Conservation (phyloP, 1,140 invertebrate species). For the Micrasema minimum region DNA sequence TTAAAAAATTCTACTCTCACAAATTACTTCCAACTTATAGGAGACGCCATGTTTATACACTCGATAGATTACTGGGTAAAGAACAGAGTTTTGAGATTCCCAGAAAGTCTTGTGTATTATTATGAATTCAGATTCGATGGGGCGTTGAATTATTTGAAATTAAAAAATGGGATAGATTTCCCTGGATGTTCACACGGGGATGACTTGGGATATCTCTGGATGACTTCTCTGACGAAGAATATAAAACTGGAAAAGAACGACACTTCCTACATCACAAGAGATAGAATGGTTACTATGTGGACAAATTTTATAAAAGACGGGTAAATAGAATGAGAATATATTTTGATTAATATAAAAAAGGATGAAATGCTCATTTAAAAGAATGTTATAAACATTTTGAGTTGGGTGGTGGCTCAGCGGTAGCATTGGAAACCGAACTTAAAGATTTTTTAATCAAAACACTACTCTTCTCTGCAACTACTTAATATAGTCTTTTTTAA, state of each 20-base stretch:
- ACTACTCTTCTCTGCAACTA: no score
- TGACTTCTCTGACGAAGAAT: no score
- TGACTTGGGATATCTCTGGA: constrained; percentile 7
- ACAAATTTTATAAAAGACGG: constrained; percentile 76
- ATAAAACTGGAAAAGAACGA: not conserved
- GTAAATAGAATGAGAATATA: constrained; percentile 68
- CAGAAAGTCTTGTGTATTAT: not conserved
- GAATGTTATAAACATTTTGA: no score
- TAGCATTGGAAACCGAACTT: no score
- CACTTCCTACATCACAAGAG: not conserved
- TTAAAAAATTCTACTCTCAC: not conserved
- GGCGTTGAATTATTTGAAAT: not conserved
- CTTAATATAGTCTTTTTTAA: no score
- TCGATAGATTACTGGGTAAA: not conserved
- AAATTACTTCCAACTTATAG: not conserved
- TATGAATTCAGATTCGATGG: constrained; percentile 26
- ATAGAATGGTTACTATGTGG: constrained; percentile 64
- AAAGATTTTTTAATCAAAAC: no score
- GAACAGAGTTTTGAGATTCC: not conserved
- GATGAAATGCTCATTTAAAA: no score
- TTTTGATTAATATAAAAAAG: no score
- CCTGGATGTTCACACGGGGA: not conserved
- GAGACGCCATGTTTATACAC: not conserved
- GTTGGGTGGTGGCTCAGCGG: no score
- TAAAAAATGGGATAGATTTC: not conserved